These are phyloP conservation scores for Hydractinia symbiolongicarpus DNA, from an alignment of 30 jellyfish, hydroid and myxozoan species.

Conservation along the genomic window DNA sequence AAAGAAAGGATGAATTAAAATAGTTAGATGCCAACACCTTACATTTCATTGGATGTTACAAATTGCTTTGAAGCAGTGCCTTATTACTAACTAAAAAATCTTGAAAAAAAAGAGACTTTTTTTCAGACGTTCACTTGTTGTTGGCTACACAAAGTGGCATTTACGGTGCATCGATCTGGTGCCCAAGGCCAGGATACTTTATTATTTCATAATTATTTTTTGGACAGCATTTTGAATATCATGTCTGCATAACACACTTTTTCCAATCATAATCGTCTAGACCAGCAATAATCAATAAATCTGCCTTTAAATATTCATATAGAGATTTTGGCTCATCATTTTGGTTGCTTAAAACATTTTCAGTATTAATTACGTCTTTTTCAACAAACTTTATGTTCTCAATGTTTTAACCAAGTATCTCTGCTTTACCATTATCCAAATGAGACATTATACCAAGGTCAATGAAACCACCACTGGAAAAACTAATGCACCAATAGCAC, in stretches of 20 bases:
- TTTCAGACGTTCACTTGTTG: too few relatives aligned
- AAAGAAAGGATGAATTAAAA: too few relatives aligned
- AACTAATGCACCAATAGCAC: too few relatives aligned
- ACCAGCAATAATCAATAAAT: slow-evolving; percentile 16
- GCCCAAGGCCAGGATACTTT: slow-evolving; percentile 11
- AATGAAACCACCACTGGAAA: slow-evolving; percentile 26
- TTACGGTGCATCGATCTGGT: slow-evolving; percentile 22
- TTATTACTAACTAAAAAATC: too few relatives aligned
- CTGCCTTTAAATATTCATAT: slow-evolving; percentile 19
- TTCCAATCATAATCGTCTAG: slow-evolving; percentile 13
- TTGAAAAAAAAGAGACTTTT: too few relatives aligned
- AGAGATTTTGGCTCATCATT: slow-evolving; percentile 10
- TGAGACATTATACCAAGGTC: slow-evolving; percentile 22
- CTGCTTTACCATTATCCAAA: too few relatives aligned
- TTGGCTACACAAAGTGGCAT: slow-evolving; percentile 37
- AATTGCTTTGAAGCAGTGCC: too few relatives aligned
- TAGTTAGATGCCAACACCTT: too few relatives aligned
- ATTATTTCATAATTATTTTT: slow-evolving; percentile 15
- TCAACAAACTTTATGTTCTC: too few relatives aligned
- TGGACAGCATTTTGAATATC: not conserved
- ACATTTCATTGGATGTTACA: too few relatives aligned
- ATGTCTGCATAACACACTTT: slow-evolving; percentile 12
- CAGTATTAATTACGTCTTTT: not conserved
- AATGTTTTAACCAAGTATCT: too few relatives aligned
- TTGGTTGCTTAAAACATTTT: not conserved